phyloP scores from a whole-genome alignment of 2,888 invertebrate species.

The Drosophila neotestacea region DNA sequence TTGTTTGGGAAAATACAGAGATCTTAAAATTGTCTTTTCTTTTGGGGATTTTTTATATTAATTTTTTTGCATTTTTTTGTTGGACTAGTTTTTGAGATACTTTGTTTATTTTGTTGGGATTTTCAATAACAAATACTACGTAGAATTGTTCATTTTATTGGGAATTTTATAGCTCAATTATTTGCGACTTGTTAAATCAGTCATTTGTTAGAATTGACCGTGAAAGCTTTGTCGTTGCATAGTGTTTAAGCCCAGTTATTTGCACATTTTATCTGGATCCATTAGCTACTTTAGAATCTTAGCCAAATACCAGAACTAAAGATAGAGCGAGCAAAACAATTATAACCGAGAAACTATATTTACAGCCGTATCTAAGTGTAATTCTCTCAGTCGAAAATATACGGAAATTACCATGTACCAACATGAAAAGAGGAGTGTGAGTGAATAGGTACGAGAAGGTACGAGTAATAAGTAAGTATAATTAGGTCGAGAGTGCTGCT shows the following conservation, averaged over 20 bases:
- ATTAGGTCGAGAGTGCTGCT: slow-evolving; percentile 14
- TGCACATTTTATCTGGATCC: slow-evolving; percentile 6
- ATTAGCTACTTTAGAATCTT: slow-evolving; percentile 8
- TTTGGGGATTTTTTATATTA: not conserved
- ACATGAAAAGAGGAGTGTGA: not conserved
- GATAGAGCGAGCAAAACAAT: slow-evolving; percentile 3
- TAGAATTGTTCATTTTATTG: not conserved
- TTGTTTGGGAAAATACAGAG: not conserved
- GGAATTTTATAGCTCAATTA: not conserved
- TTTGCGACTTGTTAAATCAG: not conserved
- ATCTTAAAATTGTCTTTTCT: not conserved
- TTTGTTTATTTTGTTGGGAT: not conserved
- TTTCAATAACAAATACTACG: not conserved
- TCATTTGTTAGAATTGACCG: slow-evolving; percentile 1
- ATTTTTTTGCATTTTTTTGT: not conserved
- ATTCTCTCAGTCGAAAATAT: not conserved
- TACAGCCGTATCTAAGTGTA: not conserved
- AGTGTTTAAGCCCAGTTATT: slow-evolving; percentile 5
- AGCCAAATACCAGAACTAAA: not conserved
- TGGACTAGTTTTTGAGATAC: not conserved
- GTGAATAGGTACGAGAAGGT: not conserved
- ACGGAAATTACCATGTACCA: slow-evolving; percentile 11
- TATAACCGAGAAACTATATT: not conserved
- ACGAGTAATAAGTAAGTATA: slow-evolving; percentile 1
- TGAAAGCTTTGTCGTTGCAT: slow-evolving; percentile 6